phyloP scores from a whole-genome alignment of 2,888 invertebrate genomes.

The Mechanitis mazaeus region DNA sequence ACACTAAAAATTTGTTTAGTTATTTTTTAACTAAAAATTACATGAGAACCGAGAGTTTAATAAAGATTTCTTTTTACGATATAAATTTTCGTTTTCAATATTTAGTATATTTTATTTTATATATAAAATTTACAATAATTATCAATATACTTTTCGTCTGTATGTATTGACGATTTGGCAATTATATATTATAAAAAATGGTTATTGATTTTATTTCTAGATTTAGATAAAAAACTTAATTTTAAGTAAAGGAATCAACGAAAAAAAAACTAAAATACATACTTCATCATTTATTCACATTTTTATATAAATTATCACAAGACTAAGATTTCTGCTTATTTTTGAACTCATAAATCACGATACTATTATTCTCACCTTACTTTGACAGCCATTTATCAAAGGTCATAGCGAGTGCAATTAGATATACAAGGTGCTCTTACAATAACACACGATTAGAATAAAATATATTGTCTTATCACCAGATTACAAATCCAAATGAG shows the following conservation, averaged over 20 bases:
- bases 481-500: conserved; percentile 25
- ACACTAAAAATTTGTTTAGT: too few species aligned
- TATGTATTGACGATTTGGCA: too few species aligned
- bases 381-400: conserved; percentile 66
- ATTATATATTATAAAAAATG: too few species aligned
- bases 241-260: neutral
- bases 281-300: conserved; percentile 74
- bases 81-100: too few species aligned
- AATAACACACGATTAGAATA: conserved; percentile 54
- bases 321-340: conserved; percentile 65
- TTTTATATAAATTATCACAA: conserved; percentile 76
- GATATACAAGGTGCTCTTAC: conserved; percentile 36
- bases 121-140: too few species aligned
- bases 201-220: too few species aligned
- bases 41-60: too few species aligned
- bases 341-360: conserved; percentile 75
- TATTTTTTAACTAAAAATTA: too few species aligned
- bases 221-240: too few species aligned
- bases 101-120: too few species aligned
- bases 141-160: too few species aligned
- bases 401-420: conserved; percentile 58
- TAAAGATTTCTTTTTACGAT: too few species aligned
- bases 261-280: conserved; percentile 49
- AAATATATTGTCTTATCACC: conserved; percentile 62
- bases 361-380: conserved; percentile 59